phyloP scores from a whole-genome alignment of 2,888 invertebrate genomes.

The Acleris literana region DNA sequence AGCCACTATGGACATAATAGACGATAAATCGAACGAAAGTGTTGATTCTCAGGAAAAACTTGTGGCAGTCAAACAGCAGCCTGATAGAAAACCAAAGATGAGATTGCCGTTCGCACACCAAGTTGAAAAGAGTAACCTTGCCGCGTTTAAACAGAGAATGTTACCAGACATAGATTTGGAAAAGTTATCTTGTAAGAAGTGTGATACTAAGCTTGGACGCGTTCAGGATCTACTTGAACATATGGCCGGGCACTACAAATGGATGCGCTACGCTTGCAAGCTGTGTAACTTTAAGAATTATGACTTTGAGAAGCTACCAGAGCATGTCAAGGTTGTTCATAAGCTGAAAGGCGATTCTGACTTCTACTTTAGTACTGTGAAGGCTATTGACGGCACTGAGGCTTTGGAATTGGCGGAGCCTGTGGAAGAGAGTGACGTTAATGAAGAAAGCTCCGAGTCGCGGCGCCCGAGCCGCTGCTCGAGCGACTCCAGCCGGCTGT shows the following conservation, averaged over 20 bases:
- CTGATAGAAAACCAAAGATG: constrained; percentile 44
- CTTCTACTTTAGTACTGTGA: constrained; percentile 76
- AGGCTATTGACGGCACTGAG: constrained; percentile 70
- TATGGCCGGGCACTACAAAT: constrained; percentile 86
- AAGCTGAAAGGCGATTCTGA: constrained; percentile 83
- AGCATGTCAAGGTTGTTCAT: constrained; percentile 86
- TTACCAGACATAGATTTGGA: constrained; percentile 66
- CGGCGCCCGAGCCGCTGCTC: constrained; percentile 73
- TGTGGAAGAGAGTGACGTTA: constrained; percentile 55
- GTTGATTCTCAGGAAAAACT: constrained; percentile 52
- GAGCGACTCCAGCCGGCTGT: constrained; percentile 73
- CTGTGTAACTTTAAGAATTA: constrained; percentile 88
- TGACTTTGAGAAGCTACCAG: constrained; percentile 85
- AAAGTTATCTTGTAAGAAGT: constrained; percentile 79
- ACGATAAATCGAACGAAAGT: constrained; percentile 50
- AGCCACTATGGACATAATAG: constrained; percentile 48
- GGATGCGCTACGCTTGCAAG: constrained; percentile 90
- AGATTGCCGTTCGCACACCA: constrained; percentile 66
- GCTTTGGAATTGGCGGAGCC: constrained; percentile 64
- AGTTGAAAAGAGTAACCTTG: constrained; percentile 69
- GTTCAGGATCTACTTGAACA: constrained; percentile 83
- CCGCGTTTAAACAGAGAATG: constrained; percentile 66
- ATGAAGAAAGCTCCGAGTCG: constrained; percentile 64
- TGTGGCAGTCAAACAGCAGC: constrained; percentile 15
- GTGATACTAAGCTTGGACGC: constrained; percentile 75